These are phyloP conservation scores for Potamilus streckersoni DNA, from an alignment of 1,140 invertebrate genomes.

Conservation along the genomic window DNA sequence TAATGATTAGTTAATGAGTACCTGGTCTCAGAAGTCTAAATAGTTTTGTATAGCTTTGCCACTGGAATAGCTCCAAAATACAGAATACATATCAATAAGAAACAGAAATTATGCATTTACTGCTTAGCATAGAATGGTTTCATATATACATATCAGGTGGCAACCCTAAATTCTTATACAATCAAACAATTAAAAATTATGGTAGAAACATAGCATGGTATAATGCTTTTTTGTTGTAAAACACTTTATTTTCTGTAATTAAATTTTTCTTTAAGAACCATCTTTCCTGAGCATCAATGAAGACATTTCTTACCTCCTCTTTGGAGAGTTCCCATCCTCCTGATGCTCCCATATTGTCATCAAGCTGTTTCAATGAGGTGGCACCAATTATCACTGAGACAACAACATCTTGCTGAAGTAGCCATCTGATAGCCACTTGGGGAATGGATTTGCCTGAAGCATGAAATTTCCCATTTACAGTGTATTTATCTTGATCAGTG, in stretches of 20 bases:
- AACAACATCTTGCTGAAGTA: slow-evolving; percentile 57
- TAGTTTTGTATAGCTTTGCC: too few species aligned
- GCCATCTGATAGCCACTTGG: slow-evolving; percentile 60
- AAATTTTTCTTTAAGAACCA: background rate
- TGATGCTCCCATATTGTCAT: slow-evolving; percentile 58
- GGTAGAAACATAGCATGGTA: too few species aligned
- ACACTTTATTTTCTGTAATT: background rate
- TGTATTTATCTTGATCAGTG: too few species aligned
- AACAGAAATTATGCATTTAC: too few species aligned
- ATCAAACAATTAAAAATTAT: too few species aligned
- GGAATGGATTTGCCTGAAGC: slow-evolving; percentile 45
- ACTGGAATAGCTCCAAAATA: too few species aligned
- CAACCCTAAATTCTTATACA: too few species aligned
- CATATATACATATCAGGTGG: too few species aligned
- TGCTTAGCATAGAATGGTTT: background rate
- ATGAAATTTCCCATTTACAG: background rate
- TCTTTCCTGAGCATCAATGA: background rate
- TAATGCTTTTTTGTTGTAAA: background rate
- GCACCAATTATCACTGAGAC: slow-evolving; percentile 61
- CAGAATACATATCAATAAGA: too few species aligned
- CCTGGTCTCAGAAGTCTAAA: too few species aligned
- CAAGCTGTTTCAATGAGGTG: slow-evolving; percentile 56
- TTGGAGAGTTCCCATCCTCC: slow-evolving; percentile 51
- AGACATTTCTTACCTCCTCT: slow-evolving; percentile 39
- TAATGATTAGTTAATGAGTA: too few species aligned